phyloP scores from a whole-genome alignment of 2,113 vertebrate genomes.

The Camelus bactrianus region DNA sequence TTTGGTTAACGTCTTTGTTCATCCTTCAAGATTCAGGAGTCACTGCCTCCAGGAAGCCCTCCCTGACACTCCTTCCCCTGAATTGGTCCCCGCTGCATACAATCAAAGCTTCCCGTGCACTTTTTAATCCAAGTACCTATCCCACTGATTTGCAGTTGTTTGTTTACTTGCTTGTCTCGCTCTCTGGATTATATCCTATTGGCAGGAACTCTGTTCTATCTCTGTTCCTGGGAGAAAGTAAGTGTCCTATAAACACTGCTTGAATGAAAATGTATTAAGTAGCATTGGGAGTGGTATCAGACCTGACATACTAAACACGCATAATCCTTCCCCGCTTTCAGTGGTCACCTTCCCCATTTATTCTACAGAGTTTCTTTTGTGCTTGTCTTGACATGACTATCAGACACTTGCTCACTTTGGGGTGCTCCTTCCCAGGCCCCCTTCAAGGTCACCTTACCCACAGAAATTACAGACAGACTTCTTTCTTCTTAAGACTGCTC shows the following conservation, averaged over 20 bases:
- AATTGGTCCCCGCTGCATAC: not conserved
- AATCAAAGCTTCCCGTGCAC: not conserved
- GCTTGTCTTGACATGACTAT: not conserved
- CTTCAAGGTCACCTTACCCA: not conserved
- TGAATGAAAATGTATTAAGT: not conserved
- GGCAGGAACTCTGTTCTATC: not conserved
- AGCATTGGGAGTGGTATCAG: not conserved
- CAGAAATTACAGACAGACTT: not conserved
- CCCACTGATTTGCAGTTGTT: not conserved
- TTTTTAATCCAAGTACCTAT: not conserved
- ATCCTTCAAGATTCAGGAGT: not conserved
- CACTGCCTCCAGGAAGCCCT: slow-evolving; percentile 13
- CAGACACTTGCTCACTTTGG: not conserved
- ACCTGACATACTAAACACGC: not conserved
- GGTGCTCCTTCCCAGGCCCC: not conserved
- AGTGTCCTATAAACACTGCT: not conserved
- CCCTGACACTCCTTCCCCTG: not conserved
- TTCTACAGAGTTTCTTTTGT: not conserved
- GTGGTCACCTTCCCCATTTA: not conserved
- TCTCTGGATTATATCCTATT: not conserved
- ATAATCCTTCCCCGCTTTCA: not conserved
- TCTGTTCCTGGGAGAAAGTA: not conserved
- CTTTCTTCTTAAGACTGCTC: not conserved
- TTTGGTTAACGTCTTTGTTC: not conserved
- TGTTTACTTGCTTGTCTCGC: not conserved